Percentiles rank a stretch among this genome's conserved stretches.
Conservation (phyloP, 2,113 vertebrate genomes). For the Notarius quadriscutis region DNA sequence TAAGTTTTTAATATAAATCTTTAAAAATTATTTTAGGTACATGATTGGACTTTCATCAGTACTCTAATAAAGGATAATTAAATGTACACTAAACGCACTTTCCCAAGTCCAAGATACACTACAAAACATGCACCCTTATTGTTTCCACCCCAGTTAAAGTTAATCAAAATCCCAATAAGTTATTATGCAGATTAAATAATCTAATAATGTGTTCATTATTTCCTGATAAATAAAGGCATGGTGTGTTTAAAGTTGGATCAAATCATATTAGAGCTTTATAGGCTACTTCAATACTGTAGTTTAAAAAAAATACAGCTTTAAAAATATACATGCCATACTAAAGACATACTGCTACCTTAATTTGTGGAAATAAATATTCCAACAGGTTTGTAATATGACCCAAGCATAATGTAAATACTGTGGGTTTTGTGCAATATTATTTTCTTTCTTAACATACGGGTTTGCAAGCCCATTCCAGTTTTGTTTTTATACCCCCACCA, state of each 20-base stretch:
- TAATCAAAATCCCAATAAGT: not conserved
- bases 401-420: too few relatives aligned
- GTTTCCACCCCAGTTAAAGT: not conserved
- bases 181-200: not conserved
- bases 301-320: too few relatives aligned
- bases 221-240: not conserved
- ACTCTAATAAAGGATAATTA: too few relatives aligned
- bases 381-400: not conserved
- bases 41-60: too few relatives aligned
- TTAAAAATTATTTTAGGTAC: too few relatives aligned
- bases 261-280: not conserved
- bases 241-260: not conserved
- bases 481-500: not conserved
- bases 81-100: too few relatives aligned
- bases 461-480: not conserved
- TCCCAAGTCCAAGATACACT: too few relatives aligned
- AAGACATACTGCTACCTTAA: not conserved
- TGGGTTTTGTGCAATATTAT: not conserved
- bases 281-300: not conserved
- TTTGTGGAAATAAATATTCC: not conserved
- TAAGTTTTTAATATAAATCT: too few relatives aligned
- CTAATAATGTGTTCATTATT: not conserved
- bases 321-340: not conserved
- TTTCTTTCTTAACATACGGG: not conserved
- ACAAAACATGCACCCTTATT: too few relatives aligned